A percentile compares a stretch with the other conserved stretches of the same genome.
phyloP scores from a whole-genome alignment of 2,113 vertebrate genomes.

The Clarias batrachus region DNA sequence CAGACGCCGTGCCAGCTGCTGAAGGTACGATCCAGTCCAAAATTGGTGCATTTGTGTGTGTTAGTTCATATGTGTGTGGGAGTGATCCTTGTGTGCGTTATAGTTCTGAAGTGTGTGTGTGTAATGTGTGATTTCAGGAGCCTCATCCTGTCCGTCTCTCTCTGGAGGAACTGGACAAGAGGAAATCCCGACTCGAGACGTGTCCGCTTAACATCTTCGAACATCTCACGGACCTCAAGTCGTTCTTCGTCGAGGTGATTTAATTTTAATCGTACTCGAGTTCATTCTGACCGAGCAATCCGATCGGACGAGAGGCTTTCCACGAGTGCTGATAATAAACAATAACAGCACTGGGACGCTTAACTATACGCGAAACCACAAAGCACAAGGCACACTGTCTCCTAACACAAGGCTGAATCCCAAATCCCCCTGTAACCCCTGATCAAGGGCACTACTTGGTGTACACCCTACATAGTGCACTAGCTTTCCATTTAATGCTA shows the following conservation, averaged over 20 bases:
- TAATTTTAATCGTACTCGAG: background rate
- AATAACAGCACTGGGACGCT: too few relatives aligned
- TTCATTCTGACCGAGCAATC: too few relatives aligned
- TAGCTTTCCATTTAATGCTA: too few relatives aligned
- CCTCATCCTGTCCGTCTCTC: slow-evolving; percentile 89
- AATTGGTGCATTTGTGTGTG: background rate
- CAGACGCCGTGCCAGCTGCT: slow-evolving; percentile 95
- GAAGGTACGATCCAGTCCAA: slow-evolving; percentile 74
- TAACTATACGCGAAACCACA: too few relatives aligned
- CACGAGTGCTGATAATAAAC: too few relatives aligned
- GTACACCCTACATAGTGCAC: too few relatives aligned
- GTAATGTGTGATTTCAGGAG: slow-evolving; percentile 72
- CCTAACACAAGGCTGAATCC: too few relatives aligned
- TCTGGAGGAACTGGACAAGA: slow-evolving; percentile 87
- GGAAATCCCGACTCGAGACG: slow-evolving; percentile 80
- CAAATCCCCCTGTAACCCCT: too few relatives aligned
- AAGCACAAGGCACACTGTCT: too few relatives aligned
- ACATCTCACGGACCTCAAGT: slow-evolving; percentile 89
- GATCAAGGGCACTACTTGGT: too few relatives aligned
- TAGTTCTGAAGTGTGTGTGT: background rate
- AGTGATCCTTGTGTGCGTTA: background rate
- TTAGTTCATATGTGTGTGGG: background rate
- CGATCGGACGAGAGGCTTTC: too few relatives aligned
- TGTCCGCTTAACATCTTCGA: slow-evolving; percentile 87
- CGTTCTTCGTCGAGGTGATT: slow-evolving; percentile 93